Evolutionary conservation across 2,797 vertebrate species (phyloP).

Genomic region (Hippopotamyrus pictus): DNA sequence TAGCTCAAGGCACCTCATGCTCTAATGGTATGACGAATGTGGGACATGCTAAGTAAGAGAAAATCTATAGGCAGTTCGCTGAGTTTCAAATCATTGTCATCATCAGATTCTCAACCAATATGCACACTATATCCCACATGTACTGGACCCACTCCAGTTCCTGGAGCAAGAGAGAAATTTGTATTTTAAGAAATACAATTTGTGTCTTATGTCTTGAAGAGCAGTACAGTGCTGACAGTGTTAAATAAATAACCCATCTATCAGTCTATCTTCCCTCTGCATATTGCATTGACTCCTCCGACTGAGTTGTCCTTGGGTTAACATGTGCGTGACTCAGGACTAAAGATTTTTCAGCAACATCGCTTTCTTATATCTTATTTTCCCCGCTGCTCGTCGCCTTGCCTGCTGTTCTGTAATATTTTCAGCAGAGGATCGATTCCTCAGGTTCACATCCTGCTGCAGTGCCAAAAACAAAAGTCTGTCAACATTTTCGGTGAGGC

Average conservation of each 20-base stretch:
- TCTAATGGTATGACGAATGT: constrained; percentile 20
- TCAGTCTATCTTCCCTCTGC: constrained; percentile 5
- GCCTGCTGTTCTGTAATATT: neutral
- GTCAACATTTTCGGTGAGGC: neutral
- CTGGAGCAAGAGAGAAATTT: neutral
- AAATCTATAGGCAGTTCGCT: constrained; percentile 18
- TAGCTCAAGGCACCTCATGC: constrained; percentile 45
- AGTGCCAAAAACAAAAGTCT: neutral
- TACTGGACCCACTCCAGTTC: neutral
- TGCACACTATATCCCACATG: neutral
- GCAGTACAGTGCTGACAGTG: neutral
- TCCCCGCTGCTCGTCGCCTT: neutral
- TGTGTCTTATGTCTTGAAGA: neutral
- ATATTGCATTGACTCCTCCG: constrained; percentile 7
- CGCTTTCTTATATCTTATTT: neutral
- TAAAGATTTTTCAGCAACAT: neutral
- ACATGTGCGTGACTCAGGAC: neutral
- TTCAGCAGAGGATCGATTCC: neutral
- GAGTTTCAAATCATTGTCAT: constrained; percentile 16
- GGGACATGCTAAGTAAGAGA: neutral
- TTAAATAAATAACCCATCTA: constrained; percentile 6
- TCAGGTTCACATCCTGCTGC: neutral
- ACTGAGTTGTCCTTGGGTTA: neutral
- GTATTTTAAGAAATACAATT: neutral
- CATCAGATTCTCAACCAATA: neutral